Percentiles rank a stretch among this genome's conserved stretches.
These are phyloP conservation scores for Odocoileus hemionus DNA, from an alignment of 2,113 vertebrate species.

Conservation along the genomic window DNA sequence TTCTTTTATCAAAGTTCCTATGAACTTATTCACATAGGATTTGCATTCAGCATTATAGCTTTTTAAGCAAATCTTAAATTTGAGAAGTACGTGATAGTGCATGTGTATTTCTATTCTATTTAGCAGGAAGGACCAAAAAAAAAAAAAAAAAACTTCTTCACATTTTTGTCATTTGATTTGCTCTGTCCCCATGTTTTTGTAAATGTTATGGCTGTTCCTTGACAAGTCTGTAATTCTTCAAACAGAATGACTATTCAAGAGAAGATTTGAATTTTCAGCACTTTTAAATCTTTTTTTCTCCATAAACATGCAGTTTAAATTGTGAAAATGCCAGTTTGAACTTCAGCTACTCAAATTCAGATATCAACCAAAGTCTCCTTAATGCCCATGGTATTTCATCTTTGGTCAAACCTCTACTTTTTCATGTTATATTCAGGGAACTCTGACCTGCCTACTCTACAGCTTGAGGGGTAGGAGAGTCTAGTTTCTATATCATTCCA, in stretches of 20 bases:
- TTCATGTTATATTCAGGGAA: constrained; percentile 21
- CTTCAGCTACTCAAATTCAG: constrained; percentile 60
- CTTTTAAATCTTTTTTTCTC: constrained; percentile 14
- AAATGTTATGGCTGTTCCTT: constrained; percentile 66
- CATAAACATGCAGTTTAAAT: constrained; percentile 57
- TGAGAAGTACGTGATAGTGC: constrained; percentile 29
- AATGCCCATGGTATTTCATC: constrained; percentile 39
- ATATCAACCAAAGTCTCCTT: constrained; percentile 53
- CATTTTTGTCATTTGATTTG: constrained; percentile 62
- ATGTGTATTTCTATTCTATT: constrained; percentile 41
- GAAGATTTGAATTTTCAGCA: constrained; percentile 52
- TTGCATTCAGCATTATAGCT: constrained; percentile 14
- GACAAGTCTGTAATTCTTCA: constrained; percentile 66
- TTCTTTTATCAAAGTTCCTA: not conserved
- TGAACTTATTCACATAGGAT: constrained; percentile 24
- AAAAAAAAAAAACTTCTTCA: not conserved
- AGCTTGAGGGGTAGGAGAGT: not conserved
- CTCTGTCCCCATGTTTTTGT: constrained; percentile 54
- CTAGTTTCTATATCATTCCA: not conserved
- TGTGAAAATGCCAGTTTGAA: constrained; percentile 64
- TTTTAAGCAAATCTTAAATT: not conserved
- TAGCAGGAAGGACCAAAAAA: not conserved
- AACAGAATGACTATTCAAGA: constrained; percentile 47
- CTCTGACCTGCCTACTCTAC: not conserved
- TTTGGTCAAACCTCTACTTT: not conserved